Evolutionary conservation across 1,140 invertebrate species (phyloP), one percentile per base, ranked within the genome.

Genomic region (Nephila pilipes): DNA sequence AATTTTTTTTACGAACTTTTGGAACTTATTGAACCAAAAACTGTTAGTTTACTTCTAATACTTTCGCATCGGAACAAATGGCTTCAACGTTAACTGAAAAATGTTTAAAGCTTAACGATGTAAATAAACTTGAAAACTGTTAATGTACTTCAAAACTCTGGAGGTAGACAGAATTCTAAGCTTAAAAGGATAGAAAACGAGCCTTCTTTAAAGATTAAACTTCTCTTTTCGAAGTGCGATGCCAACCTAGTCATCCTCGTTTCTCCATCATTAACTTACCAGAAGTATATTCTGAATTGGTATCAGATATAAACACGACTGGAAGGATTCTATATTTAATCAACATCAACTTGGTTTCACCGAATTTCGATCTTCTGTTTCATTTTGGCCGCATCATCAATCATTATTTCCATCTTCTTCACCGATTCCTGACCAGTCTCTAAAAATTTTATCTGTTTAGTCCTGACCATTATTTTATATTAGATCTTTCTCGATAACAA

Each of bases 241-340:
- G 69, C 32, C 69, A 75, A 75, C 69, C 63, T 46, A 46, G 46
- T 10, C 58, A 60, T 60, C 58, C 20, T 22, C 69, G 69, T 75
- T n/a, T 75, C 69, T 75, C 69, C 69, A 25, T 75, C 69, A 75
- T 75, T 75, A 75, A 75, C 32, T 32, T 75, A 36, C 5, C 20
- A 46, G 80, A 81, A 81, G 80, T 81, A 81, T n/a, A n/a, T 5
- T 54, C 29, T n/a, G 10, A 38, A n/a, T 54, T 22, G n/a, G 25
- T 54, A n/a, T 81, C 46, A 14, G 22, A 55, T 54, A 81, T 46
- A 46, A 81, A 81, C 20, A 81, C 46, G 20, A 81, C 46, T 22
- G n/a, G 80, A 55, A 18, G 46, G 29, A 81, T 87, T 87, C 60
- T 54, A 12, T 69, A 65, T 38, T 87, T 87, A 63, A 87, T 87